These are phyloP conservation scores for Diadumene lineata DNA, from an alignment of 92 coral and sea anemone genomes.

Conservation along the genomic window DNA sequence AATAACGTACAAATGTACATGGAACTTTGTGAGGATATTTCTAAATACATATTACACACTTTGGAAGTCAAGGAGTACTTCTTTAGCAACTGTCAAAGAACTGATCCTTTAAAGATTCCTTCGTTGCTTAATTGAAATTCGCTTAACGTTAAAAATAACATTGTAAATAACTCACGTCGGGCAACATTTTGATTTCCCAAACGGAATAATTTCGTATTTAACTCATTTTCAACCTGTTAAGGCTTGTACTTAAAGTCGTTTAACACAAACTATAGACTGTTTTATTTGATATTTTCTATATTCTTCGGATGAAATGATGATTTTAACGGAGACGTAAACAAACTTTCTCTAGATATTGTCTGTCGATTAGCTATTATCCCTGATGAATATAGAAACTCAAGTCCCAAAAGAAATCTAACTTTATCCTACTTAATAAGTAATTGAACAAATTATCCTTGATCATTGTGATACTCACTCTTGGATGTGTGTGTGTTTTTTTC, in stretches of 20 bases:
- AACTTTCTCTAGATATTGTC: too few species aligned
- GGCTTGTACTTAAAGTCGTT: not conserved
- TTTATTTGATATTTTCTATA: too few species aligned
- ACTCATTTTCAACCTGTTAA: not conserved
- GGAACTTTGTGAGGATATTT: not conserved
- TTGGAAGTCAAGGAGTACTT: not conserved
- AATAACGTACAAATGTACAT: not conserved
- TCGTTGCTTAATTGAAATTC: not conserved
- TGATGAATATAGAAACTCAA: too few species aligned
- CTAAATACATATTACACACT: not conserved
- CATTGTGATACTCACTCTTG: not conserved
- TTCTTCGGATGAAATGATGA: too few species aligned
- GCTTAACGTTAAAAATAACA: not conserved
- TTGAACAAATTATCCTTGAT: not conserved
- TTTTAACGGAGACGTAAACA: too few species aligned
- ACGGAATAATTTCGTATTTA: not conserved
- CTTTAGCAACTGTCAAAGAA: not conserved
- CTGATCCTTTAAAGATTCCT: constrained; percentile 7
- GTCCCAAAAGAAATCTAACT: too few species aligned
- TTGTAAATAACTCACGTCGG: not conserved
- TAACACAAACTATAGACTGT: not conserved
- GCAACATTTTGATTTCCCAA: not conserved
- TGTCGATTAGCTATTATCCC: too few species aligned
- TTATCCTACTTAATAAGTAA: too few species aligned
- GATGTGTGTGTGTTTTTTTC: too few species aligned